Base-by-base conservation (phyloP, 2,888 invertebrate genomes). In the Hyles lineata region DNA sequence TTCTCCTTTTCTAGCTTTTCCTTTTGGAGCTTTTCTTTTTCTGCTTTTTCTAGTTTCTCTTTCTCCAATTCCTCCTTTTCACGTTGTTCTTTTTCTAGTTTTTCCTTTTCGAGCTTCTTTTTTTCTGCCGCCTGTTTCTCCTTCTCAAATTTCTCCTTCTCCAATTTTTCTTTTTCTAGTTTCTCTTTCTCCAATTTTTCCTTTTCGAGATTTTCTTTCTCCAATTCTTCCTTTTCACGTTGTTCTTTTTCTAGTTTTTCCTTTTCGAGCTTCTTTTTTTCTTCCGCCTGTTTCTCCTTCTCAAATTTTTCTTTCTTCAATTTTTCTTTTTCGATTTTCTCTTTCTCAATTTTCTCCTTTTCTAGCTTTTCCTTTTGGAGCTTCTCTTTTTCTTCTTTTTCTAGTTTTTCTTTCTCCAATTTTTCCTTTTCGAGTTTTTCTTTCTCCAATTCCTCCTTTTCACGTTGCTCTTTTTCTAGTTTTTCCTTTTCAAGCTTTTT, bases 391-490 rank as follows among this genome's bases (percentile, higher is more conserved):
- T 70, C 61, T 15, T 59, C 21, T 17, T 62, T 77, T 74, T 75
- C 73, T 11, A 59, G 5, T 67, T 76, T 35, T 25, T 72, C 19
- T 2, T 74, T 74, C 72, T 72, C 19, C 23, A 32, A 72, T 71
- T 81, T 73, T 70, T 82, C 55, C 15, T 75, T 19, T 11, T 77
- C 35, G 55, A 69, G 58, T 75, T 74, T 78, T 73, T 23, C 70
- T 52, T 71, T 74, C 67, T 74, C 73, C 25, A 62, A 71, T 72
- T 75, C 71, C 72, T 77, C 72, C 70, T 76, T 74, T 23, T 76
- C 61, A 70, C 62, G 73, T 32, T 70, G 35, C 7, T 52, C 15
- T 32, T 71, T 63, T 52, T 74, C 72, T 9, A 74, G 69, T 71
- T 74, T 79, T 60, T 77, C 74, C 70, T 76, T 74, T 61, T 74